A percentile compares a stretch with the other conserved stretches of the same genome.
phyloP scores from a whole-genome alignment of 2,113 vertebrate species.

The Epinephelus moara region DNA sequence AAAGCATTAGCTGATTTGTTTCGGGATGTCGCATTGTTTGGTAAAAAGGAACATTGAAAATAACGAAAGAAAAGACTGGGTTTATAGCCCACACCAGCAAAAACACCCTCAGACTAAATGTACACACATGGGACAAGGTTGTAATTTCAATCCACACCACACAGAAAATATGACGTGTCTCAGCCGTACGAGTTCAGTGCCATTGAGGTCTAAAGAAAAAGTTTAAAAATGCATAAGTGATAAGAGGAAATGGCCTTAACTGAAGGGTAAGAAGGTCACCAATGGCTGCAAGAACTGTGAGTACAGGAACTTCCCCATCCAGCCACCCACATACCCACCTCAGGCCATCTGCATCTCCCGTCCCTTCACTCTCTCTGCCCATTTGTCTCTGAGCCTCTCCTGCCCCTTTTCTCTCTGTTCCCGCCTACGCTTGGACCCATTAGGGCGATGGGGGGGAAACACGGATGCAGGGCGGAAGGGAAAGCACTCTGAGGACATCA shows the following conservation, averaged over 20 bases:
- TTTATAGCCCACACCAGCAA: too few relatives aligned
- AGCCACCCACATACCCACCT: conserved; percentile 44
- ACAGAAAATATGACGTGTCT: background rate
- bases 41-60: too few relatives aligned
- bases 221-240: background rate
- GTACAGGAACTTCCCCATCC: conserved; percentile 58
- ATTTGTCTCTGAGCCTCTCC: background rate
- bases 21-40: background rate
- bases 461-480: conserved; percentile 50
- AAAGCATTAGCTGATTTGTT: background rate
- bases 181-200: background rate
- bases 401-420: background rate
- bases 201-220: background rate
- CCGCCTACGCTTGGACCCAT: conserved; percentile 53
- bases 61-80: too few relatives aligned
- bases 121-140: background rate
- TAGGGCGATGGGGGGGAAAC: conserved; percentile 57
- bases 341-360: conserved; percentile 42
- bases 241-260: conserved; percentile 9
- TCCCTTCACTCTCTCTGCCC: conserved; percentile 12
- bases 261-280: conserved; percentile 38
- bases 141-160: background rate
- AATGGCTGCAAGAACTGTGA: conserved; percentile 24
- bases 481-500: conserved; percentile 59
- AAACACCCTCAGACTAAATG: background rate